A percentile compares a stretch with the other conserved stretches of the same genome.
These are phyloP conservation scores for Catharus ustulatus DNA, from an alignment of 2,797 vertebrate genomes.

Conservation along the genomic window DNA sequence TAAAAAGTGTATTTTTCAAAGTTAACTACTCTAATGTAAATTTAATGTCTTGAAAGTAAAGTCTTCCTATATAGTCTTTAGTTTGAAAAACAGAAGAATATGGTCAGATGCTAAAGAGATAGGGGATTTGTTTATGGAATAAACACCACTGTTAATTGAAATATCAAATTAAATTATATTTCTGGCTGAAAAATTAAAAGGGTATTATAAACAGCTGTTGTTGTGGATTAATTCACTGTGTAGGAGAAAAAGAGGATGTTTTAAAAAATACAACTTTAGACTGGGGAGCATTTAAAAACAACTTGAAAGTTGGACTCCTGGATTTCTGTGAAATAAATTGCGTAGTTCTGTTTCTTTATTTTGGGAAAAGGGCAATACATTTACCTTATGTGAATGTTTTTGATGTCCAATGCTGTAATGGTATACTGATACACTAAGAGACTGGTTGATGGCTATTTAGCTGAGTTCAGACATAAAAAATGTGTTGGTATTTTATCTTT, in stretches of 20 bases:
- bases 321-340: neutral
- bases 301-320: neutral
- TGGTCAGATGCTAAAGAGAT: constrained; percentile 77
- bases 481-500: neutral
- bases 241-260: neutral
- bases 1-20: constrained; percentile 43
- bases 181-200: constrained; percentile 79
- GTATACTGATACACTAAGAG: neutral
- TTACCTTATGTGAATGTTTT: neutral
- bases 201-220: constrained; percentile 46
- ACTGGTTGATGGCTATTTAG: neutral
- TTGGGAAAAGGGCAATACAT: neutral
- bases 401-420: neutral
- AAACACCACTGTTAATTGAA: constrained; percentile 73
- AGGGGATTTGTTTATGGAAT: constrained; percentile 70
- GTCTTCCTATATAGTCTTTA: constrained; percentile 71
- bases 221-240: constrained; percentile 61
- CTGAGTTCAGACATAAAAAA: neutral
- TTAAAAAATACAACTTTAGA: neutral
- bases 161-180: constrained; percentile 73
- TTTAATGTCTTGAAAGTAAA: constrained; percentile 68
- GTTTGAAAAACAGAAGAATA: constrained; percentile 65
- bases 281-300: neutral
- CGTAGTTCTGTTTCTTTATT: neutral
- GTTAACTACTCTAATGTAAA: constrained; percentile 67